Evolutionary conservation across 2,888 invertebrate genomes (phyloP).

Genomic region (Caenorhabditis sp.): DNA sequence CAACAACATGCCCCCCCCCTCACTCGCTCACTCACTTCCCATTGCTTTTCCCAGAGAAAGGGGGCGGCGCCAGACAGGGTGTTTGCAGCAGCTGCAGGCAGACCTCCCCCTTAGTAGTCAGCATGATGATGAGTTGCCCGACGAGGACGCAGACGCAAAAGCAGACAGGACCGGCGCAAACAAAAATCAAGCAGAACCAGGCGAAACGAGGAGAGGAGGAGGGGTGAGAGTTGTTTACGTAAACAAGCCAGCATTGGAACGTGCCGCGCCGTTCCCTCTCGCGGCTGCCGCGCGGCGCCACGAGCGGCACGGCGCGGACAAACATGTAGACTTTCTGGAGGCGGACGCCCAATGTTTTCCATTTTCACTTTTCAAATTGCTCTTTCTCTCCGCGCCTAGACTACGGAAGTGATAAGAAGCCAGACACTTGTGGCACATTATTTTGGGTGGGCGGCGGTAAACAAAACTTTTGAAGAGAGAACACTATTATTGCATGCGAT

Average conservation of each 20-base stretch:
- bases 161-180: conserved; percentile 9
- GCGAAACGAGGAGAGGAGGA: neutral
- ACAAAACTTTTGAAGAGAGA: no score
- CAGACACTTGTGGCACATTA: no score
- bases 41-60: conserved; percentile 22
- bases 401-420: no score
- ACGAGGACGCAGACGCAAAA: conserved; percentile 25
- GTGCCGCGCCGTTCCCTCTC: conserved; percentile 34
- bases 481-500: no score
- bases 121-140: no score
- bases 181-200: neutral
- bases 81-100: neutral
- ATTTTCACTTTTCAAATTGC: neutral
- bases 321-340: conserved; percentile 11
- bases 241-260: conserved; percentile 47
- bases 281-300: conserved; percentile 40
- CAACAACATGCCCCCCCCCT: conserved; percentile 22
- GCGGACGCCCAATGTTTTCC: neutral
- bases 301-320: conserved; percentile 24
- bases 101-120: neutral
- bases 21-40: conserved; percentile 21
- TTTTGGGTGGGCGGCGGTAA: no score
- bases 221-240: conserved; percentile 44
- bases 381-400: no score
- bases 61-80: conserved; percentile 40